phyloP scores from a whole-genome alignment of 2,113 vertebrate genomes.

The Pseudois nayaur region DNA sequence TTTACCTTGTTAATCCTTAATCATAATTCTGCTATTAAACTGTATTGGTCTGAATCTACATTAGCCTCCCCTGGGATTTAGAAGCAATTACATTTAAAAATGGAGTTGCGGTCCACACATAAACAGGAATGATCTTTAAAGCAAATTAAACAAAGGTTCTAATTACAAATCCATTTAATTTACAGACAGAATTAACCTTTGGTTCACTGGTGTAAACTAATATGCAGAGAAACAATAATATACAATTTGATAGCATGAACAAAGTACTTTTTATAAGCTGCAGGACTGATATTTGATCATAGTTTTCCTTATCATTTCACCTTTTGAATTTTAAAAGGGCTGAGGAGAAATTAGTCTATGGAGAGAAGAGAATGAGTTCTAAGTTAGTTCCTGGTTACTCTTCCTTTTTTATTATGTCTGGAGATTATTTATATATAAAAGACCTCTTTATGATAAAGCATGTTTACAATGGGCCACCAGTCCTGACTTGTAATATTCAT shows the following conservation, averaged over 20 bases:
- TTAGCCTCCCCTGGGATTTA: constrained; percentile 77
- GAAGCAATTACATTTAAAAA: constrained; percentile 80
- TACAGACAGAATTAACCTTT: constrained; percentile 73
- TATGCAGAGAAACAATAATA: constrained; percentile 68
- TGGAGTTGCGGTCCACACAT: constrained; percentile 62
- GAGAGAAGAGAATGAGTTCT: neutral
- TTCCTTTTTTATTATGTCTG: neutral
- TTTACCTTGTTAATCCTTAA: constrained; percentile 70
- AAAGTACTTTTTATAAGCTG: constrained; percentile 55
- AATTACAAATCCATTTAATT: constrained; percentile 79
- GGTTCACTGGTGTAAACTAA: constrained; percentile 69
- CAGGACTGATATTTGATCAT: constrained; percentile 24
- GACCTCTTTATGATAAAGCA: neutral
- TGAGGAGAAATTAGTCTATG: neutral
- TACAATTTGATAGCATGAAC: constrained; percentile 62
- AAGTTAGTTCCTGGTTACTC: neutral
- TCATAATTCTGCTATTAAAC: constrained; percentile 73
- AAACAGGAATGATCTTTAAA: constrained; percentile 80
- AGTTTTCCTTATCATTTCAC: constrained; percentile 39
- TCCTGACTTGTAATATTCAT: neutral
- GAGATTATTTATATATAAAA: neutral
- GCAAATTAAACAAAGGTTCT: constrained; percentile 79
- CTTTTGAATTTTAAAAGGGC: constrained; percentile 57
- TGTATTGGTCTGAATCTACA: constrained; percentile 68
- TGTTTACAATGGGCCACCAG: neutral